Base-by-base conservation (phyloP, 2,797 vertebrate genomes). In the Serranus cabrilla region DNA sequence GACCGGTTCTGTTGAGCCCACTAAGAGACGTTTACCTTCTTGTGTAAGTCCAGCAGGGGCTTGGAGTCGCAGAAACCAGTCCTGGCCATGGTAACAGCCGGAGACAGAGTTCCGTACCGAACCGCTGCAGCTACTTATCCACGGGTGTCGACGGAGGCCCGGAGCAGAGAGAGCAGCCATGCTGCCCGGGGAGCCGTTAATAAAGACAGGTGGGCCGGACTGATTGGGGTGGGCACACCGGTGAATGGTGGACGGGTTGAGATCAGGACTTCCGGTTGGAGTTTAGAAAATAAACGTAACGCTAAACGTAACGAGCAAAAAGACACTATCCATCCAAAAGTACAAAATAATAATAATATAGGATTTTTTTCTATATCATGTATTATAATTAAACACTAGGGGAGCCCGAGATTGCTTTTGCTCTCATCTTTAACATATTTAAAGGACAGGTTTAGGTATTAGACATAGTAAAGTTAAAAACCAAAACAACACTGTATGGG, bases 11-110 rank as follows among this genome's bases (percentile, higher is more conserved):
- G n/a, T 13, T 11, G 1, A 7, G 17, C 34, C 12, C 47, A 4
- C 27, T 7, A 25, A 20, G 23, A 27, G 16, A 25, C 1, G 27
- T 84, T 78, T 79, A 94, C 92, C 92, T 93, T 94, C 86, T 92
- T 93, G 92, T 91, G 91, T 82, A 93, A 94, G 93, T 96, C 95
- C 94, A 95, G 81, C 92, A 94, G 90, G 45, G 91, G 85, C 89
- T 92, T 92, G 73, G 93, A 88, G 89, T 95, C 94, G 90, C 93
- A 94, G 86, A 95, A 93, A 71, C 93, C 93, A 45, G 92, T 92
- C 87, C 81, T 89, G 91, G 95, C 94, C 95, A 96, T 96, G 46
- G 18, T 80, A 39, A 70, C 65, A 87, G 88, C 89, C 90, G 83
- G 49, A 84, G 79, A 83, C 74, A 17, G 73, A 72, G 79, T 66